Evolutionary conservation across 2,888 invertebrate genomes (phyloP).

Genomic region (Unio pictorum): DNA sequence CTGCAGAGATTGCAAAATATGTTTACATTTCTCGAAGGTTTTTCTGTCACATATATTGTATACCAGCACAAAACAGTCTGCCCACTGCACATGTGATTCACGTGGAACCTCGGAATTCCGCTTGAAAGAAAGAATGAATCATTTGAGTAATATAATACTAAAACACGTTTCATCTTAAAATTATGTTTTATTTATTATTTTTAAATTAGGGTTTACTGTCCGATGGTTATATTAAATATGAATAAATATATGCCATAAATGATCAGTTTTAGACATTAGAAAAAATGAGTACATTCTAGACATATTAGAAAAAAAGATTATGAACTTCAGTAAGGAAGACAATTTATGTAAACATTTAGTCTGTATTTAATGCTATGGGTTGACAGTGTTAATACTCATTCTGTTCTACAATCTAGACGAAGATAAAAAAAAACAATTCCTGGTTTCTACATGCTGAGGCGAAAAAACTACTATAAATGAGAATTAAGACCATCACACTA

Average conservation of each 20-base stretch:
- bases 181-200: not conserved
- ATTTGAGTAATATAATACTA: constrained; percentile 5
- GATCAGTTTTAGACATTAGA: too few species aligned
- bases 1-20: constrained; percentile 35
- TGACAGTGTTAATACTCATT: too few species aligned
- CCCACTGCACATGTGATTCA: constrained; percentile 75
- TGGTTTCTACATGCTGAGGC: not conserved
- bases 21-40: constrained; percentile 77
- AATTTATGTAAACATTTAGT: not conserved
- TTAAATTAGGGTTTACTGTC: not conserved
- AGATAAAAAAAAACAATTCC: too few species aligned
- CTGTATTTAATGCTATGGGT: not conserved
- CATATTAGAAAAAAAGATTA: too few species aligned
- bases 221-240: too few species aligned
- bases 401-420: too few species aligned
- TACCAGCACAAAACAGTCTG: constrained; percentile 86
- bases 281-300: too few species aligned
- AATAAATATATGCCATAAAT: too few species aligned
- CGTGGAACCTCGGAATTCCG: constrained; percentile 12
- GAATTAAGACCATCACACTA: too few species aligned
- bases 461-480: too few species aligned
- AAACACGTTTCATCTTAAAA: not conserved
- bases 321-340: too few species aligned
- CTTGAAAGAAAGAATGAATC: not conserved
- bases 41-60: constrained; percentile 85